Percentiles rank a stretch among this genome's conserved stretches.
Conservation (phyloP, 2,888 invertebrate species). For the Andrena flavipes region DNA sequence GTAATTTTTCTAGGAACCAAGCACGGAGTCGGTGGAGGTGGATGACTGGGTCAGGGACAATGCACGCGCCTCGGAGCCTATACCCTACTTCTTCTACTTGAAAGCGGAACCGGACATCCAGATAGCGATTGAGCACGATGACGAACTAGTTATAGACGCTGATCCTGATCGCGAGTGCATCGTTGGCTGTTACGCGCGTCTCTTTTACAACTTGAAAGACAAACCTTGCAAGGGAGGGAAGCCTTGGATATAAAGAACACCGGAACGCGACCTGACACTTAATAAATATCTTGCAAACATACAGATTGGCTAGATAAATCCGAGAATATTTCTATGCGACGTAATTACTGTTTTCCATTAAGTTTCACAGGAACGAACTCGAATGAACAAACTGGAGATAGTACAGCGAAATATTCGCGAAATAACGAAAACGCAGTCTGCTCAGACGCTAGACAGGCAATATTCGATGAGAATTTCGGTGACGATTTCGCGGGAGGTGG, state of each 20-base stretch:
- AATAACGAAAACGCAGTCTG: neutral
- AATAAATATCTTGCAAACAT: neutral
- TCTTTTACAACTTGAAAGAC: conserved; percentile 75
- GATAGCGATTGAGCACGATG: conserved; percentile 71
- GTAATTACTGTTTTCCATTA: no score
- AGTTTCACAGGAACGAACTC: no score
- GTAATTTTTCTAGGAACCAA: neutral
- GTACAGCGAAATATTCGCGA: neutral
- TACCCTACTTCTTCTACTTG: conserved; percentile 72
- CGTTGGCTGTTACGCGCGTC: conserved; percentile 48
- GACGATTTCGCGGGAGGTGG: neutral
- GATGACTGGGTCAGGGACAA: conserved; percentile 27
- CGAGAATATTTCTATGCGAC: no score
- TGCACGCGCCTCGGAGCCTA: conserved; percentile 59
- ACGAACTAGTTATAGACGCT: conserved; percentile 66
- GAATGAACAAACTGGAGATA: neutral
- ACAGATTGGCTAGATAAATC: no score
- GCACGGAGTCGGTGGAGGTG: neutral
- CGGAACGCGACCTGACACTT: neutral
- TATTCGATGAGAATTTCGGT: neutral
- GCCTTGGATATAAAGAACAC: conserved; percentile 44
- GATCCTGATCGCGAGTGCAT: conserved; percentile 70
- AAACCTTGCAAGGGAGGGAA: conserved; percentile 67
- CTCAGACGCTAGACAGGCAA: neutral
- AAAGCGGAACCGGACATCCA: conserved; percentile 67